phyloP scores from a whole-genome alignment of 2,888 invertebrate species.

The Parnassius smintheus region DNA sequence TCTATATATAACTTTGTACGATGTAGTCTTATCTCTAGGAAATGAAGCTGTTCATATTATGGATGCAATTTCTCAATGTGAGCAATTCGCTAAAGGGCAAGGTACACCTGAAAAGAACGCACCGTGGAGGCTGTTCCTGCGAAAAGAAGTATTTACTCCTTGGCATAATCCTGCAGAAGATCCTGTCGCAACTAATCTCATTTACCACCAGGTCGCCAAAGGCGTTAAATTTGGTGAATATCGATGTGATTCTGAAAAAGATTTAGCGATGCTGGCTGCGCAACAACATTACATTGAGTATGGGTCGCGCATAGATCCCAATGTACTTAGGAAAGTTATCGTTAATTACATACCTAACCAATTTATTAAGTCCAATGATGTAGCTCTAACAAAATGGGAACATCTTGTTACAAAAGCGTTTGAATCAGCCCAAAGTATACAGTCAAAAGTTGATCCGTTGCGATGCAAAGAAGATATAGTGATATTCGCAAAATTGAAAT shows the following conservation, averaged over 20 bases:
- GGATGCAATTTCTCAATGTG: conserved; percentile 98
- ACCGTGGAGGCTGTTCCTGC: conserved; percentile 92
- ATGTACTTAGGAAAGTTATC: conserved; percentile 85
- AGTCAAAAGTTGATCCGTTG: conserved; percentile 82
- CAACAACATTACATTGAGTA: conserved; percentile 94
- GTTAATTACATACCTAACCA: conserved; percentile 91
- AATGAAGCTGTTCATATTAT: conserved; percentile 95
- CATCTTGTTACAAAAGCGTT: conserved; percentile 87
- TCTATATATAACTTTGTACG: conserved; percentile 93
- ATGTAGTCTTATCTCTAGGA: conserved; percentile 94
- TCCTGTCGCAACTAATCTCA: conserved; percentile 90
- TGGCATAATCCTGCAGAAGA: conserved; percentile 95
- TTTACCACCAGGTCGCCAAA: conserved; percentile 92
- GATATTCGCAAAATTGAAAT: conserved; percentile 93
- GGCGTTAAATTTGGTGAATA: conserved; percentile 97
- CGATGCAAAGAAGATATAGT: conserved; percentile 95
- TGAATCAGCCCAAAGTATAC: conserved; percentile 86
- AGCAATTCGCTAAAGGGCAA: conserved; percentile 96
- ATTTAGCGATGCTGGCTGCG: conserved; percentile 93
- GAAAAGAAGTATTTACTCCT: conserved; percentile 94
- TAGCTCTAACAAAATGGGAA: conserved; percentile 86
- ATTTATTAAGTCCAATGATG: conserved; percentile 83
- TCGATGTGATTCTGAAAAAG: conserved; percentile 90
- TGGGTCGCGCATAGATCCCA: conserved; percentile 84
- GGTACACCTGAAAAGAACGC: conserved; percentile 91